Evolutionary conservation across 2,113 vertebrate species (phyloP), one percentile per base, ranked within the genome.

Genomic region (Dromiciops gliroides): DNA sequence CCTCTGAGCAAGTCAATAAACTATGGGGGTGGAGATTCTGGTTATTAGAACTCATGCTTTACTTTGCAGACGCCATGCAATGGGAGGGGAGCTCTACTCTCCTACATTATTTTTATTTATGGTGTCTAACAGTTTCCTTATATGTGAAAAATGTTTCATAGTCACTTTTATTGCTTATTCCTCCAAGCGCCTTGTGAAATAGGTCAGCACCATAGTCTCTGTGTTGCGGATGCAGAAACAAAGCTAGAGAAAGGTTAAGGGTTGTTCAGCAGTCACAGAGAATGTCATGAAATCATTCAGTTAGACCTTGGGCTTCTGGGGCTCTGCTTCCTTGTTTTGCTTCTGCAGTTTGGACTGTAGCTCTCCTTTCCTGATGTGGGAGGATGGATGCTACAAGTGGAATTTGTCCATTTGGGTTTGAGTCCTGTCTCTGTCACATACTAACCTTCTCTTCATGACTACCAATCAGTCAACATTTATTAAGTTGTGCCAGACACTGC

Each of bases 221-320:
- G 1, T 14, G 60, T 93, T 51, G 93, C 48, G 1, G 49, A 50
- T 52, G 92, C 95, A 90, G 37, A 24, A n/a, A 56, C 52, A 94
- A 96, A 94, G 67, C 56, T 92, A 89, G 92, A 60, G 92, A 75
- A 67, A 94, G 51, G 94, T 47, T 23, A 90, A 67, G 28, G 19
- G 48, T n/a, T 60, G 51, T 52, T 50, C 95, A 47, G 50, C 50
- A 75, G 95, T 96, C 92, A 94, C 60, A 93, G 75, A 95, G 92
- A 95, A 97, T 94, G 95, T 94, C 93, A 94, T 94, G 95, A 95
- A 51, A 94, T 95, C 95, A 97, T 96, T 95, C 93, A 44, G 16
- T 8, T 44, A 93, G 93, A 93, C 67, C 52, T 51, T 47, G n/a
- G 37, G 51, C 83, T 96, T 25, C 22, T 51, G 89, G 90, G 48